Percentiles rank a stretch among this genome's conserved stretches.
Conservation (phyloP, 2,797 vertebrate species). For the Apogon talboti region DNA sequence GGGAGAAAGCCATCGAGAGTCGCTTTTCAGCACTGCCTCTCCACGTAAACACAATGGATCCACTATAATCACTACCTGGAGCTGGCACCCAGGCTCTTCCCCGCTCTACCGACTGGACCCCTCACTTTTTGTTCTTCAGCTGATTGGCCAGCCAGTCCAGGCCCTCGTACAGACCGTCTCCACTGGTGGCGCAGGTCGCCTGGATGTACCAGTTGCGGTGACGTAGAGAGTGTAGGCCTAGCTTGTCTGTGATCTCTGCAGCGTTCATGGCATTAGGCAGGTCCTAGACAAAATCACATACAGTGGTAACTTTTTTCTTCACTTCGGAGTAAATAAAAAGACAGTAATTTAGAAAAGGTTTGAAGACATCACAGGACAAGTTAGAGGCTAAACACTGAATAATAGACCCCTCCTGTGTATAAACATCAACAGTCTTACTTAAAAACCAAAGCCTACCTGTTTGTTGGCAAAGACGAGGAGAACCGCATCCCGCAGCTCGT, state of each 20-base stretch:
- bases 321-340: no score
- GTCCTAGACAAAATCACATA: conserved; percentile 81
- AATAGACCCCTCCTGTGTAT: no score
- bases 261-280: conserved; percentile 97
- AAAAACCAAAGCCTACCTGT: conserved; percentile 82
- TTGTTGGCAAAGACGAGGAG: conserved; percentile 97
- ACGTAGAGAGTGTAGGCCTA: conserved; percentile 95
- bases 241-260: conserved; percentile 97
- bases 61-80: conserved; percentile 69
- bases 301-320: no score
- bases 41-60: conserved; percentile 79
- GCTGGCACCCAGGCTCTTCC: conserved; percentile 74
- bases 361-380: neutral
- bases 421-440: no score
- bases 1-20: conserved; percentile 60
- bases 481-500: conserved; percentile 94
- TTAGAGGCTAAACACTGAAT: no score
- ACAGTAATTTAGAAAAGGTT: no score
- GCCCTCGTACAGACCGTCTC: conserved; percentile 94
- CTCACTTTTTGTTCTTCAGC: conserved; percentile 98
- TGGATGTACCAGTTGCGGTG: conserved; percentile 99
- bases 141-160: conserved; percentile 98
- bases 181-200: conserved; percentile 96
- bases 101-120: conserved; percentile 30
- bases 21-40: conserved; percentile 64